Base-by-base conservation (phyloP, 2,797 vertebrate species). In the Scolopax rusticola region DNA sequence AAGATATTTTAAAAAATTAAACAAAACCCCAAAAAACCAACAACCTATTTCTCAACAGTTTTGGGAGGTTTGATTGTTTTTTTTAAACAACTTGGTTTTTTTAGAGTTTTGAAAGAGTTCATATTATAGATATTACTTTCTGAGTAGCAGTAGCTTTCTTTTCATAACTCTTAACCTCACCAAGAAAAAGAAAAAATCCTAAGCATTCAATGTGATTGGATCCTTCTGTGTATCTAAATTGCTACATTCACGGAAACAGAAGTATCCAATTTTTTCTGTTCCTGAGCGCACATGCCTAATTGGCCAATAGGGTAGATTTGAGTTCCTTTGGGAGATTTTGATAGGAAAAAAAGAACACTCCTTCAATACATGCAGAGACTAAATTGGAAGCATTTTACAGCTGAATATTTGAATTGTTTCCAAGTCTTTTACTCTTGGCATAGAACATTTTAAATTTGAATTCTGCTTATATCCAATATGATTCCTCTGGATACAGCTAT, bases 381-480 rank as follows among this genome's bases (percentile, higher is more conserved):
- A 89, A 96, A 89, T 65, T 91, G 50, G 67, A 94, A 95, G 36
- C 57, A 94, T 87, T 70, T 84, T 92, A 54, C 56, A 68, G 67
- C 41, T 90, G 81, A 93, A 93, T 96, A 89, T 77, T 93, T 95
- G 65, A 96, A 64, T 56, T 68, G 48, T 50, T 93, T 84, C 84
- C 75, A 95, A 90, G 32, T 9, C n/a, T 90, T 90, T 89, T 90
- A 43, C 33, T 87, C 64, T 92, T 88, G 84, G 43, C 68, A 69
- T 54, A 59, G 15, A 80, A 61, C 12, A 17, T 89, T 78, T 54
- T 33, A 28, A 78, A 24, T 69, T 64, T 77, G 45, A 87, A 67
- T 91, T 69, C 20, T 77, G 19, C 32, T 78, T 87, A 53, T 68
- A 65, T 57, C 14, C 38, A 65, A 4, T 19, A 51, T 12, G 19